A percentile compares a stretch with the other conserved stretches of the same genome.
phyloP scores from a whole-genome alignment of 1,140 invertebrate genomes.

The Caerostris darwini region DNA sequence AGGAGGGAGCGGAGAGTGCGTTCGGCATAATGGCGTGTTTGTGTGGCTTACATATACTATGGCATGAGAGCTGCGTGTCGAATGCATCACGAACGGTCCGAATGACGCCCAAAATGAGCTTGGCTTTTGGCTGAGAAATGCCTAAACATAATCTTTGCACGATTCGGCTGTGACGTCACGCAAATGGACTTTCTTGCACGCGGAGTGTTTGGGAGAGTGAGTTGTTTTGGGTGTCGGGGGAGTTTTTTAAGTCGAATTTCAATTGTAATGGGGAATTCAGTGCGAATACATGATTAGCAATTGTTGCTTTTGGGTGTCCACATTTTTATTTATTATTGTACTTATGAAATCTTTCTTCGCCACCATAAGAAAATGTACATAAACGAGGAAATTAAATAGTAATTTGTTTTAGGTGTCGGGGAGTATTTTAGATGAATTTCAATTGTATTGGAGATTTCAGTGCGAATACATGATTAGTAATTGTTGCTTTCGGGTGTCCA shows the following conservation, averaged over 20 bases:
- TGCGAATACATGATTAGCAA: background rate
- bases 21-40: slow-evolving; percentile 47
- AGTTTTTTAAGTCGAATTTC: background rate
- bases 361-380: too few species aligned
- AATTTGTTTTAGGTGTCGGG: too few species aligned
- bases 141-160: slow-evolving; percentile 58
- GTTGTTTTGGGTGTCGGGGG: background rate
- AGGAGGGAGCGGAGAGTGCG: background rate
- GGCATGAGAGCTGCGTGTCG: slow-evolving; percentile 47
- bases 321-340: too few species aligned
- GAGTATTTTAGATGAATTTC: background rate
- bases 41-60: slow-evolving; percentile 20
- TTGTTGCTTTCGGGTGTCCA: too few species aligned
- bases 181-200: slow-evolving; percentile 43
- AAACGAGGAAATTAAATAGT: too few species aligned
- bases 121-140: slow-evolving; percentile 63
- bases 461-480: background rate
- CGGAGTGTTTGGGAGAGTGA: slow-evolving; percentile 40
- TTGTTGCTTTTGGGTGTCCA: too few species aligned
- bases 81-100: slow-evolving; percentile 53
- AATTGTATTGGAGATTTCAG: background rate
- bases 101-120: slow-evolving; percentile 60
- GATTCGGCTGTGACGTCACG: slow-evolving; percentile 66
- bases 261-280: background rate
- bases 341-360: too few species aligned